A percentile compares a stretch with the other conserved stretches of the same genome.
These are phyloP conservation scores for Gobius niger DNA, from an alignment of 2,113 vertebrate genomes.

Conservation along the genomic window DNA sequence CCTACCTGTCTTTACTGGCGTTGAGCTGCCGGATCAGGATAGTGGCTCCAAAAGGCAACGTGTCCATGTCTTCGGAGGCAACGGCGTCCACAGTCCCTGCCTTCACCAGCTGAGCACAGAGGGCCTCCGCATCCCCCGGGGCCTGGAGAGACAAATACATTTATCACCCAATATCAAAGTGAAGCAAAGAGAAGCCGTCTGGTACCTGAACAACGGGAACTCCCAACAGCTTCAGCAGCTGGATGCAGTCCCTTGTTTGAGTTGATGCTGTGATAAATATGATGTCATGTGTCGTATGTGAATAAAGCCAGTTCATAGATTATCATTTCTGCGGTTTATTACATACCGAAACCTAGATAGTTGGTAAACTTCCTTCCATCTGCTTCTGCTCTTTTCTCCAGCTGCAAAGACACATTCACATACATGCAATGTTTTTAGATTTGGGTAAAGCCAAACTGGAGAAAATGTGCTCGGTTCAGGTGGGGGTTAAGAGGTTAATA, in stretches of 20 bases:
- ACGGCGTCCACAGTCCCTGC: slow-evolving; percentile 70
- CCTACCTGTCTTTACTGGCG: slow-evolving; percentile 68
- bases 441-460: too few species aligned
- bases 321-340: background rate
- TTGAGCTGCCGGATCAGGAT: slow-evolving; percentile 77
- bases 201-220: slow-evolving; percentile 77
- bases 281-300: background rate
- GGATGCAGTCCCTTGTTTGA: slow-evolving; percentile 61
- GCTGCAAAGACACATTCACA: slow-evolving; percentile 55
- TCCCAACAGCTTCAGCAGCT: slow-evolving; percentile 74
- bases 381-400: slow-evolving; percentile 71
- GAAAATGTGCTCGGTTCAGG: too few species aligned
- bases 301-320: background rate
- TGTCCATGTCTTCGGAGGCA: slow-evolving; percentile 85
- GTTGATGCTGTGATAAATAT: slow-evolving; percentile 55
- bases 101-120: slow-evolving; percentile 76
- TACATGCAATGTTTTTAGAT: too few species aligned
- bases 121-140: slow-evolving; percentile 79
- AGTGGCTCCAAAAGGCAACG: slow-evolving; percentile 77
- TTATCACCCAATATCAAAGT: background rate
- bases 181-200: background rate
- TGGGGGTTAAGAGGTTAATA: too few species aligned
- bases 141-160: slow-evolving; percentile 62
- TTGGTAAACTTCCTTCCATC: slow-evolving; percentile 52
- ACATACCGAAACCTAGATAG: slow-evolving; percentile 56